Conservation (phyloP, 2,888 invertebrate species). For the Phytoseiulus persimilis region DNA sequence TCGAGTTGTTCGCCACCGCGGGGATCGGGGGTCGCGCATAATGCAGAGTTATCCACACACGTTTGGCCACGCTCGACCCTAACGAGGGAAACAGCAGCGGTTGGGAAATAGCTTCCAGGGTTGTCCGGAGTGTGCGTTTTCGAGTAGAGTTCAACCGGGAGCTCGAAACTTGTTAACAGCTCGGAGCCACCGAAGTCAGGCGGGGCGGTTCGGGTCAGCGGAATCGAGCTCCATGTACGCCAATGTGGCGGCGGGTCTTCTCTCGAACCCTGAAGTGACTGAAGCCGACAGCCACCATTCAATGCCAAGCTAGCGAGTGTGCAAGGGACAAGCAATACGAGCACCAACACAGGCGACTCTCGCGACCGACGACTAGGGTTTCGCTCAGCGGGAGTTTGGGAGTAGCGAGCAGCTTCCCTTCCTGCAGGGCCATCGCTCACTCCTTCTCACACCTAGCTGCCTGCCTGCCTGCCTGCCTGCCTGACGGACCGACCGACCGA, state of each 20-base stretch:
- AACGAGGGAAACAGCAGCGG: too few species aligned
- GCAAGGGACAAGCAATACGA: neutral
- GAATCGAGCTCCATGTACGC: neutral
- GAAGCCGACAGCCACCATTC: neutral
- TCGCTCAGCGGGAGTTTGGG: constrained; percentile 5
- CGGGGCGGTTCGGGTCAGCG: neutral
- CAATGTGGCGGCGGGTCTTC: neutral
- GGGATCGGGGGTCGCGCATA: too few species aligned
- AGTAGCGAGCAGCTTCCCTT: neutral
- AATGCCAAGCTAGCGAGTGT: neutral
- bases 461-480: too few species aligned
- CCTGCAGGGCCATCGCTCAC: neutral
- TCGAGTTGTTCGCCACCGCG: neutral
- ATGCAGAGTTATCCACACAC: too few species aligned
- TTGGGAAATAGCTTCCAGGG: too few species aligned
- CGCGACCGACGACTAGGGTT: neutral
- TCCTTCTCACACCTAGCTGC: constrained; percentile 5
- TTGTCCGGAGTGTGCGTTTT: too few species aligned
- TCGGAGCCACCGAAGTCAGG: neutral
- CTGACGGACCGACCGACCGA: neutral
- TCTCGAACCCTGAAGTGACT: neutral
- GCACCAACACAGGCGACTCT: neutral
- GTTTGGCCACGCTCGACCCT: too few species aligned
- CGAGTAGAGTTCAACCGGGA: too few species aligned
- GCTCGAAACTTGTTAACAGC: too few species aligned